Base-by-base conservation (phyloP, 2,888 invertebrate genomes). In the Cantharis nigra region DNA sequence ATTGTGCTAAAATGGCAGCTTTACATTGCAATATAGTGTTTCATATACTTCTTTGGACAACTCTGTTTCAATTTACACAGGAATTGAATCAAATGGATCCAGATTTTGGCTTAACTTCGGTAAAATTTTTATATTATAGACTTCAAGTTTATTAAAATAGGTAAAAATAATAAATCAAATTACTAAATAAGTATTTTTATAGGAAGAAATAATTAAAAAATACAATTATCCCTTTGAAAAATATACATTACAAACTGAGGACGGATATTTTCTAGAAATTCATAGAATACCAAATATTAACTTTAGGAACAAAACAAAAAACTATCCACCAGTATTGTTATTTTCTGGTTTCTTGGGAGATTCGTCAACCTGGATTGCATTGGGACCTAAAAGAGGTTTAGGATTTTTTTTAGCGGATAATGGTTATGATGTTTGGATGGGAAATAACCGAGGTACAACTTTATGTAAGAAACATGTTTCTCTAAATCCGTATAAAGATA, bases 221-320 rank as follows among this genome's bases (percentile, higher is more conserved):
- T 87, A 89, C 79, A 88, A 88, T 76, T 90, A 89, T 79, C 84
- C 84, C 69, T 84, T 87, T 0, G 88, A 89, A 79, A 87, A 84
- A 11, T 88, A 88, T 81, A 85, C 87, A 18, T 83, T 89, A 72
- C 86, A 87, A 85, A 89, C 89, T 13, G 85, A 87, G 75, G 89
- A 90, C 84, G 89, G 87, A n/a, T 89, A 90, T 83, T 84, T 88
- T 20, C 80, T 90, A 69, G 86, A 88, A 49, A 78, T 88, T n/a
- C 87, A 88, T 81, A 85, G 89, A 75, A 86, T 89, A 18, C 83
- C 87, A 7, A 77, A 82, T 64, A 82, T 81, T 30, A 20, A 77
- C 77, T 81, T 74, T 26, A 82, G 82, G 10, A 78, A 13, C n/a
- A 10, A 26, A 18, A 9, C 4, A 2, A n/a, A n/a, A n/a, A 7